These are phyloP conservation scores for Enoplosus armatus DNA, from an alignment of 2,797 vertebrate species.

Conservation along the genomic window DNA sequence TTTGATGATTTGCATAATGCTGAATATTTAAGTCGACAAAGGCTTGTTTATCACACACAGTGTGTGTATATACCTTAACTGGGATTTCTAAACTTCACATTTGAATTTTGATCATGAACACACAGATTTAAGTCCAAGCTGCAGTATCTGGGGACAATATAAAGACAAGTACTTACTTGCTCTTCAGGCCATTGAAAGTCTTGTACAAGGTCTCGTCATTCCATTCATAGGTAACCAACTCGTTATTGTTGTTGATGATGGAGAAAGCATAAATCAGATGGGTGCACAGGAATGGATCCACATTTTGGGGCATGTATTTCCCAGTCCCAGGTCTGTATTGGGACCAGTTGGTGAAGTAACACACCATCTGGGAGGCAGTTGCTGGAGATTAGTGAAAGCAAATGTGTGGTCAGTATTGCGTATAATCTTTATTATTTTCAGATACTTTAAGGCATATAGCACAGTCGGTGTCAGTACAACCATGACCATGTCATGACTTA, in stretches of 20 bases:
- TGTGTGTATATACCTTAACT: not conserved
- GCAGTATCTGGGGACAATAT: not conserved
- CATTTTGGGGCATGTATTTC: constrained; percentile 77
- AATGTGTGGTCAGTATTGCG: not conserved
- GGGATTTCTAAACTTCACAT: not conserved
- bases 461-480: not conserved
- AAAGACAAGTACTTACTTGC: constrained; percentile 53
- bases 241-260: constrained; percentile 77
- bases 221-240: constrained; percentile 80
- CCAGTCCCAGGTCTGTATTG: constrained; percentile 80
- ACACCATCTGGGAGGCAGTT: constrained; percentile 80
- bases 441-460: not conserved
- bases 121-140: not conserved
- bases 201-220: constrained; percentile 83
- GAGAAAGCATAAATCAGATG: constrained; percentile 90
- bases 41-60: not conserved
- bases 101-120: not conserved
- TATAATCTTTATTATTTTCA: not conserved
- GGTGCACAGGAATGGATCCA: constrained; percentile 86
- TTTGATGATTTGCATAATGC: not conserved
- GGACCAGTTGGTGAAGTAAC: constrained; percentile 90
- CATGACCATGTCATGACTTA: constrained; percentile 62
- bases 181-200: constrained; percentile 82
- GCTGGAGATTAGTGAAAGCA: constrained; percentile 60
- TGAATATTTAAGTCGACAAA: not conserved